A percentile compares a stretch with the other conserved stretches of the same genome.
Evolutionary conservation across 30 jellyfish, hydroid and myxozoan genomes (phyloP).

Genomic region (Euphysa ruthae): DNA sequence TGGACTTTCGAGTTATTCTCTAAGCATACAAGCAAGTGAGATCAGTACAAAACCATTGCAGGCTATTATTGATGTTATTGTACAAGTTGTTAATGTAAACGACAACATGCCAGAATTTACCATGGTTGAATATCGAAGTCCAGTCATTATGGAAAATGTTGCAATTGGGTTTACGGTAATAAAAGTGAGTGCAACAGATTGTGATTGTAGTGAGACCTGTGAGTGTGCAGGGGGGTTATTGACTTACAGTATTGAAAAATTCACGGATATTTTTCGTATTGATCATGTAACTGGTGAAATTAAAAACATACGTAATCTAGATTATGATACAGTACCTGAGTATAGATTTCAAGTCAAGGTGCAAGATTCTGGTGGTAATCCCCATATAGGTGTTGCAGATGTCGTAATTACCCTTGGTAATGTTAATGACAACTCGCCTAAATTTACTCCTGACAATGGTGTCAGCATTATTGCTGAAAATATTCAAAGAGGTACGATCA

Average conservation of each 20-base stretch:
- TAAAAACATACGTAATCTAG: constrained; percentile 62
- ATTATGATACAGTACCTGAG: constrained; percentile 48
- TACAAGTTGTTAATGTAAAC: constrained; percentile 58
- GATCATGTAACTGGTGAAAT: constrained; percentile 84
- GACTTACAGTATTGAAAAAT: constrained; percentile 50
- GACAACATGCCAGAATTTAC: constrained; percentile 76
- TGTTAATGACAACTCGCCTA: constrained; percentile 82
- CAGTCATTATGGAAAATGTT: constrained; percentile 53
- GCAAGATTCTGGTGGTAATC: constrained; percentile 53
- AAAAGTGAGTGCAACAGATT: constrained; percentile 72
- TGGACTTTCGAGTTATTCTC: constrained; percentile 41
- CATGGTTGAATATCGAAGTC: constrained; percentile 45
- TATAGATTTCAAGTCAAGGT: constrained; percentile 75
- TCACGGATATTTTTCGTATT: constrained; percentile 52
- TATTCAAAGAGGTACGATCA: constrained; percentile 36
- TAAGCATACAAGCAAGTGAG: constrained; percentile 71
- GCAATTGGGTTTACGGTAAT: constrained; percentile 36
- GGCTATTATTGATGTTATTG: constrained; percentile 46
- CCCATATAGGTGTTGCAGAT: constrained; percentile 63
- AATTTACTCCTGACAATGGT: constrained; percentile 39
- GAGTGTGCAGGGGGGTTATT: constrained; percentile 83
- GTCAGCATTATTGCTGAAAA: constrained; percentile 40
- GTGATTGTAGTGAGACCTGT: constrained; percentile 67
- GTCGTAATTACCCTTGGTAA: constrained; percentile 47
- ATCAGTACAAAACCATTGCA: constrained; percentile 47